Percentiles rank a stretch among this genome's conserved stretches.
Conservation (phyloP, 2,888 invertebrate genomes). For the Platycheirus albimanus region DNA sequence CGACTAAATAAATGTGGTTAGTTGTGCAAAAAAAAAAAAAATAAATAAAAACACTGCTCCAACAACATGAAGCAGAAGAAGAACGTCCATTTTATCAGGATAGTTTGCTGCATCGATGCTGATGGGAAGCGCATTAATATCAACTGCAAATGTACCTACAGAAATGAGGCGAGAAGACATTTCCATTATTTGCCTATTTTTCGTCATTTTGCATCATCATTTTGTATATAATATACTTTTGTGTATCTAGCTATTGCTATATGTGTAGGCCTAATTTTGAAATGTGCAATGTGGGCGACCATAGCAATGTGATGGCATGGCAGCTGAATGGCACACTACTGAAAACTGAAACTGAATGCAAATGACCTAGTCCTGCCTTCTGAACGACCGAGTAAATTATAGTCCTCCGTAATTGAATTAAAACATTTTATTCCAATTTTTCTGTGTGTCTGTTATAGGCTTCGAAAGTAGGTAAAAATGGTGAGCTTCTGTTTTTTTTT, state of each 20-base stretch:
- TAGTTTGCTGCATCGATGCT: conserved; percentile 61
- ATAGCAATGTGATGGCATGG: conserved; percentile 17
- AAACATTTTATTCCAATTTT: conserved; percentile 48
- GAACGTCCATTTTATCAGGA: conserved; percentile 57
- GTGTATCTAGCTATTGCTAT: too few species aligned
- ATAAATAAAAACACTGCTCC: conserved; percentile 11
- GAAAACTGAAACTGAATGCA: too few species aligned
- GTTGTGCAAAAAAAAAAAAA: conserved; percentile 16
- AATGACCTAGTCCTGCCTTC: conserved; percentile 62
- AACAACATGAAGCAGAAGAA: conserved; percentile 36
- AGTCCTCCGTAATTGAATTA: conserved; percentile 67
- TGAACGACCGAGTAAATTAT: conserved; percentile 38
- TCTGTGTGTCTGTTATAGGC: not conserved
- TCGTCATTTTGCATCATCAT: conserved; percentile 41
- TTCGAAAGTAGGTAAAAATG: conserved; percentile 8
- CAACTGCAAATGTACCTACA: conserved; percentile 29
- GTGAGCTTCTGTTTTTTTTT: conserved; percentile 29
- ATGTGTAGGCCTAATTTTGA: conserved; percentile 49
- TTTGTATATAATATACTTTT: too few species aligned
- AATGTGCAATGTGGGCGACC: conserved; percentile 44
- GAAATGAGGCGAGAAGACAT: conserved; percentile 40
- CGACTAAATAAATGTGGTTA: conserved; percentile 30
- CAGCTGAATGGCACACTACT: conserved; percentile 48
- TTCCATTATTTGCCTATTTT: conserved; percentile 35
- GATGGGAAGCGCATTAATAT: conserved; percentile 56